Evolutionary conservation across 2,797 vertebrate species (phyloP).

Genomic region (Sebastes ruberrimus): DNA sequence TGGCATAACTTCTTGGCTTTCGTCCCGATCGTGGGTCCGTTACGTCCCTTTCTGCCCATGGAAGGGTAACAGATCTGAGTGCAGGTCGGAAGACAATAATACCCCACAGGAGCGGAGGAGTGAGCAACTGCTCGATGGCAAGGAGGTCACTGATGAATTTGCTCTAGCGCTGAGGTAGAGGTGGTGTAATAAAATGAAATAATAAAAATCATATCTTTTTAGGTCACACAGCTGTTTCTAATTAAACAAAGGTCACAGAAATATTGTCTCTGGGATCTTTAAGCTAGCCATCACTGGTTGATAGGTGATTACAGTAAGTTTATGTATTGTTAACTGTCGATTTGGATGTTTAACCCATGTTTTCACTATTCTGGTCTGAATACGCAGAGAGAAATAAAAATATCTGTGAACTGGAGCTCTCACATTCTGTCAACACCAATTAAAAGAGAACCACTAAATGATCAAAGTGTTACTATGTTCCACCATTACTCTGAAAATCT

Average conservation of each 20-base stretch:
- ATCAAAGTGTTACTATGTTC: conserved; percentile 1
- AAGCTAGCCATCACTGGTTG: no score
- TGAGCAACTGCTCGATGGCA: not conserved
- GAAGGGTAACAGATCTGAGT: not conserved
- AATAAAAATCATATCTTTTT: not conserved
- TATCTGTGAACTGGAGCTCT: not conserved
- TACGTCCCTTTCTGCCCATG: conserved; percentile 87
- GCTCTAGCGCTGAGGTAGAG: conserved; percentile 4
- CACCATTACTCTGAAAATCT: not conserved
- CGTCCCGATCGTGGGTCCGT: conserved; percentile 75
- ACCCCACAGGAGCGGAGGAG: not conserved
- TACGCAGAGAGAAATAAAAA: conserved; percentile 1
- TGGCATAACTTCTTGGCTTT: conserved; percentile 81
- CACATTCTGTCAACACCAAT: not conserved
- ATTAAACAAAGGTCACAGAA: not conserved
- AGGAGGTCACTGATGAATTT: conserved; percentile 11
- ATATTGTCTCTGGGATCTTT: not conserved
- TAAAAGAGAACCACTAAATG: conserved; percentile 2
- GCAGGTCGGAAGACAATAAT: not conserved
- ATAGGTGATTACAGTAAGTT: not conserved
- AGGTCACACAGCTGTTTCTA: no score
- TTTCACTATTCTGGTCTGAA: not conserved
- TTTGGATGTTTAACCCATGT: not conserved
- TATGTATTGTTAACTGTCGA: not conserved
- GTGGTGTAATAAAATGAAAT: not conserved